A percentile compares a stretch with the other conserved stretches of the same genome.
Evolutionary conservation across 2,888 invertebrate genomes (phyloP).

Genomic region (Dryobotodes eremita): DNA sequence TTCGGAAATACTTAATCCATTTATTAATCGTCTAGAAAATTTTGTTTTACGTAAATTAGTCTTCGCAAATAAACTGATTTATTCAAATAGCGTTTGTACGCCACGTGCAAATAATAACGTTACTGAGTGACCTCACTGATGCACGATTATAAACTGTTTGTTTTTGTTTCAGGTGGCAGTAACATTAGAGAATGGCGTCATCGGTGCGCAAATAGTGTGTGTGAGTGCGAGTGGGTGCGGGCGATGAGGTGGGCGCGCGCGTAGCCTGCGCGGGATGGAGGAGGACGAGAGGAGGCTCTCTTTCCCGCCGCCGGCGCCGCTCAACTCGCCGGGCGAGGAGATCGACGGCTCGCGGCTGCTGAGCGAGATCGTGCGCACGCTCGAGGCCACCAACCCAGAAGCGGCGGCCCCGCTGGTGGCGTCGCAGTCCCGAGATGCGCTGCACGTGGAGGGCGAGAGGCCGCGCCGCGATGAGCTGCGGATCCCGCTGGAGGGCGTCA

Average conservation of each 20-base stretch:
- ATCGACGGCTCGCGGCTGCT: constrained; percentile 89
- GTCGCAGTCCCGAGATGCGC: constrained; percentile 86
- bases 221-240: constrained; percentile 74
- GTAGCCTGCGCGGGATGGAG: constrained; percentile 86
- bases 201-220: constrained; percentile 82
- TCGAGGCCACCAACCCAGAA: constrained; percentile 88
- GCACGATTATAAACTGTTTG: constrained; percentile 45
- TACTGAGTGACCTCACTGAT: constrained; percentile 46
- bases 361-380: constrained; percentile 88
- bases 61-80: constrained; percentile 63
- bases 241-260: constrained; percentile 83
- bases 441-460: constrained; percentile 79
- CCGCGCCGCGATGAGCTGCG: constrained; percentile 86
- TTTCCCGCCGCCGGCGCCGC: constrained; percentile 90
- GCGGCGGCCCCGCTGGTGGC: constrained; percentile 88
- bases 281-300: constrained; percentile 90
- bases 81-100: constrained; percentile 56
- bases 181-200: constrained; percentile 82
- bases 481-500: constrained; percentile 88
- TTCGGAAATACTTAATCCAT: constrained; percentile 40
- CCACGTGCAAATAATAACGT: constrained; percentile 56
- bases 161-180: constrained; percentile 84
- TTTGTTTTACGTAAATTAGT: constrained; percentile 63
- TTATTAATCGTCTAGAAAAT: constrained; percentile 47
- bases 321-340: constrained; percentile 89